A percentile compares a stretch with the other conserved stretches of the same genome.
Evolutionary conservation across 2,113 vertebrate species (phyloP).

Genomic region (Scomber scombrus): DNA sequence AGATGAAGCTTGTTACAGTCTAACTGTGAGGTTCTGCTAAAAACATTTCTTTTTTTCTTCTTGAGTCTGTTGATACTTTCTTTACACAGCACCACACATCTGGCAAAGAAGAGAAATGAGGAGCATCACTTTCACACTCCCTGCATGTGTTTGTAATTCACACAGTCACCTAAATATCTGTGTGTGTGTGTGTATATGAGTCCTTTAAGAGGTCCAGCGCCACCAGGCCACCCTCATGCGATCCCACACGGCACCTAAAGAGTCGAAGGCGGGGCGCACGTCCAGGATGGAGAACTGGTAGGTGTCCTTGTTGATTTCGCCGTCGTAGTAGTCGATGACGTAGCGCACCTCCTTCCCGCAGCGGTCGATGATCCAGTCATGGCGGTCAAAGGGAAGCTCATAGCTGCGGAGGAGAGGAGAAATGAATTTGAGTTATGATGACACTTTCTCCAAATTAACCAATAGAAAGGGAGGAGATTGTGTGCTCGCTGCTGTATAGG

Average conservation of each 20-base stretch:
- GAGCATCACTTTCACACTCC: constrained; percentile 4
- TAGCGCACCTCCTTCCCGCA: constrained; percentile 96
- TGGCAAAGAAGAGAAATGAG: constrained; percentile 12
- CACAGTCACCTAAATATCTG: neutral
- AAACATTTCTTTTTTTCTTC: neutral
- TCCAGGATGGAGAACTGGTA: constrained; percentile 95
- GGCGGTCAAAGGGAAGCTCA: constrained; percentile 95
- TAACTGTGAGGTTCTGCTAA: neutral
- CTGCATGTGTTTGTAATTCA: neutral
- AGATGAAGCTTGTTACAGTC: constrained; percentile 4
- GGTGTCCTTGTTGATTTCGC: constrained; percentile 86
- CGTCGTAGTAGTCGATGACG: constrained; percentile 96
- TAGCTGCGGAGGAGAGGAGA: constrained; percentile 83
- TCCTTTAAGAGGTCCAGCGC: constrained; percentile 92
- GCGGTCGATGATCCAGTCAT: constrained; percentile 95
- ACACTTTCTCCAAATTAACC: too few species aligned
- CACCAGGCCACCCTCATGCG: constrained; percentile 96
- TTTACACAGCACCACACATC: constrained; percentile 13
- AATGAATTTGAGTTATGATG: neutral
- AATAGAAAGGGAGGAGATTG: too few species aligned
- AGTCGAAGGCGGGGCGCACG: constrained; percentile 94
- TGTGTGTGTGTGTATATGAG: neutral
- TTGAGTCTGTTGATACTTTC: constrained; percentile 4
- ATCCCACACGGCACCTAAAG: constrained; percentile 92
- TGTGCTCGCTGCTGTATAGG: too few species aligned